Conservation (phyloP, 2,888 invertebrate species). For the Gymnoscelis rufifasciata region DNA sequence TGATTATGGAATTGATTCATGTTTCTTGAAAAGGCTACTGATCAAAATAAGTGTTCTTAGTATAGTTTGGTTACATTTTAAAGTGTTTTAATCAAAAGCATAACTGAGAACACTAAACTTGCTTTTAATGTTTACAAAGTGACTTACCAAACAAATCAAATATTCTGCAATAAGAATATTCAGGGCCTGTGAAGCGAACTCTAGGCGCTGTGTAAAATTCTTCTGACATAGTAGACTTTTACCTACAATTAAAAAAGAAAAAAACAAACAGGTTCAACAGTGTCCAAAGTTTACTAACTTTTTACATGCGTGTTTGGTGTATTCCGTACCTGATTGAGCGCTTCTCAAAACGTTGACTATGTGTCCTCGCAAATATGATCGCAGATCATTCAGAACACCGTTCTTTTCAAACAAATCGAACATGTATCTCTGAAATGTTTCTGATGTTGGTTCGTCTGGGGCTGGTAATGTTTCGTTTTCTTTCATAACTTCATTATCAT, state of each 20-base stretch:
- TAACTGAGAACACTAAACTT: neutral
- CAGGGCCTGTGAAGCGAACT: constrained; percentile 77
- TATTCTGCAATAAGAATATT: constrained; percentile 81
- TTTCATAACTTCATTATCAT: too few species aligned
- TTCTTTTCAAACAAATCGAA: constrained; percentile 80
- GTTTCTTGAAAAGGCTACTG: too few species aligned
- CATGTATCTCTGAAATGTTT: constrained; percentile 79
- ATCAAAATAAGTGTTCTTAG: too few species aligned
- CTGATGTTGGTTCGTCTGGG: constrained; percentile 46
- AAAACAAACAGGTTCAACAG: neutral
- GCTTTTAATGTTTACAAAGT: neutral
- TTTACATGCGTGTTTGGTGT: neutral
- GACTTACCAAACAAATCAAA: constrained; percentile 68
- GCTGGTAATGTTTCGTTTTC: constrained; percentile 38
- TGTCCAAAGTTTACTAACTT: too few species aligned
- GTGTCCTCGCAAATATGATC: constrained; percentile 79
- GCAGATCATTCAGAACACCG: constrained; percentile 78
- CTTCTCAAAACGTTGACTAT: constrained; percentile 78
- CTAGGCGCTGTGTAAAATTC: constrained; percentile 61
- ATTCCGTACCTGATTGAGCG: constrained; percentile 56
- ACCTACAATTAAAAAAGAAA: constrained; percentile 38
- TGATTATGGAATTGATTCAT: too few species aligned
- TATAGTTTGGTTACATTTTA: too few species aligned
- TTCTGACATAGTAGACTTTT: constrained; percentile 55
- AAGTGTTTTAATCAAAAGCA: too few species aligned